Evolutionary conservation across 2,797 vertebrate species (phyloP).

Genomic region (Heterohyrax brucei): DNA sequence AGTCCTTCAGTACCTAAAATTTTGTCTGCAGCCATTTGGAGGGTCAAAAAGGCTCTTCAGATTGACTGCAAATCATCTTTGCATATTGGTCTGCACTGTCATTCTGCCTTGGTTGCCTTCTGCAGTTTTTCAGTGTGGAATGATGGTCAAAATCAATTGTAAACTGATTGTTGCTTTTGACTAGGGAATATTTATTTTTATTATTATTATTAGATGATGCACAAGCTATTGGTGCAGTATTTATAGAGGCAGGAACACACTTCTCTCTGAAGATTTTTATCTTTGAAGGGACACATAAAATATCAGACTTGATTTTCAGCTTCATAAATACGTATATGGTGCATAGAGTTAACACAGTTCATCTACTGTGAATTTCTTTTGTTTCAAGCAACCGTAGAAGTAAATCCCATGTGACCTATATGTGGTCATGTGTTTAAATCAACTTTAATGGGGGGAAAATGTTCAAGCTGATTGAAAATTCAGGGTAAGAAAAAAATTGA

Average conservation of each 20-base stretch:
- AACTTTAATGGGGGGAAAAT: slow-evolving; percentile 35
- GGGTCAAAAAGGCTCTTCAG: slow-evolving; percentile 37
- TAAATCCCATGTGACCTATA: slow-evolving; percentile 65
- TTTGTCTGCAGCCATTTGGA: slow-evolving; percentile 18
- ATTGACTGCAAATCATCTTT: slow-evolving; percentile 60
- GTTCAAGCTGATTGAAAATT: slow-evolving; percentile 53
- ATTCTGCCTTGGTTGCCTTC: slow-evolving; percentile 36
- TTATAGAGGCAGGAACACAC: slow-evolving; percentile 3
- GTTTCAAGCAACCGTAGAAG: slow-evolving; percentile 43
- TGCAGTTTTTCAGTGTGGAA: slow-evolving; percentile 65
- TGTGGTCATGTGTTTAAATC: slow-evolving; percentile 69
- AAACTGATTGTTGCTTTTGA: slow-evolving; percentile 69
- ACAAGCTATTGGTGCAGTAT: slow-evolving; percentile 63
- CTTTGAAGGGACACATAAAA: slow-evolving; percentile 75
- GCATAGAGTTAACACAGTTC: slow-evolving; percentile 62
- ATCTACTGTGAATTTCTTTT: slow-evolving; percentile 74
- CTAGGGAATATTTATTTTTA: slow-evolving; percentile 78
- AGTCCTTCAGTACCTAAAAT: background rate
- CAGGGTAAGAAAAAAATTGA: slow-evolving; percentile 66
- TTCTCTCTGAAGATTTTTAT: slow-evolving; percentile 74
- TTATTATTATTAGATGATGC: slow-evolving; percentile 62
- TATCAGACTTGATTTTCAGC: slow-evolving; percentile 75
- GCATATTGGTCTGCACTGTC: slow-evolving; percentile 17
- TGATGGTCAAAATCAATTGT: slow-evolving; percentile 72
- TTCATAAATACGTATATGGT: slow-evolving; percentile 78